phyloP scores from a whole-genome alignment of 2,797 vertebrate species.

The Cuniculus paca region DNA sequence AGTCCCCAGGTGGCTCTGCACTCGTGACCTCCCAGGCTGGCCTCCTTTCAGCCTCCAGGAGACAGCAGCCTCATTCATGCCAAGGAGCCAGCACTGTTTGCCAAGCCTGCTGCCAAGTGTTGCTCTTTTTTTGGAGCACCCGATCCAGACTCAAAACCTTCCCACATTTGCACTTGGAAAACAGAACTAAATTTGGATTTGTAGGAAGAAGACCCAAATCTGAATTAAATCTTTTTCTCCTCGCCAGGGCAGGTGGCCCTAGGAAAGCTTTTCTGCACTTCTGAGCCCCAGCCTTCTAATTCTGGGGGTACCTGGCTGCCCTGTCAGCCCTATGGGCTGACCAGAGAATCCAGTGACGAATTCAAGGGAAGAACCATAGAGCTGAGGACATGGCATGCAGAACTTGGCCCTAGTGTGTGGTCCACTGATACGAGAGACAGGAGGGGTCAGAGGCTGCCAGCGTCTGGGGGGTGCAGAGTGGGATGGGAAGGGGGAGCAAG shows the following conservation, averaged over 20 bases:
- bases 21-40: neutral
- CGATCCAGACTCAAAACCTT: neutral
- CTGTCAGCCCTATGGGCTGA: neutral
- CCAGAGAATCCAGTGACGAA: neutral
- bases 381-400: neutral
- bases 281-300: neutral
- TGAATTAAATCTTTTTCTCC: neutral
- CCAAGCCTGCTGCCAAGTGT: neutral
- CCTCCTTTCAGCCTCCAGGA: neutral
- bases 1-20: neutral
- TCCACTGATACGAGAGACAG: neutral
- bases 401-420: neutral
- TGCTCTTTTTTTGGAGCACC: neutral
- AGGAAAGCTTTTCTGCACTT: neutral
- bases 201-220: neutral
- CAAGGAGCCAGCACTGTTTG: neutral
- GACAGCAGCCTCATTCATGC: neutral
- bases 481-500: neutral
- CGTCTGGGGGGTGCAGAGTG: neutral
- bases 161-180: neutral
- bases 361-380: neutral
- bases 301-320: neutral
- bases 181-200: neutral
- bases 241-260: too few species aligned
- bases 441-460: neutral